Base-by-base conservation (phyloP, 2,113 vertebrate species). In the Dendrocopos noguchii region DNA sequence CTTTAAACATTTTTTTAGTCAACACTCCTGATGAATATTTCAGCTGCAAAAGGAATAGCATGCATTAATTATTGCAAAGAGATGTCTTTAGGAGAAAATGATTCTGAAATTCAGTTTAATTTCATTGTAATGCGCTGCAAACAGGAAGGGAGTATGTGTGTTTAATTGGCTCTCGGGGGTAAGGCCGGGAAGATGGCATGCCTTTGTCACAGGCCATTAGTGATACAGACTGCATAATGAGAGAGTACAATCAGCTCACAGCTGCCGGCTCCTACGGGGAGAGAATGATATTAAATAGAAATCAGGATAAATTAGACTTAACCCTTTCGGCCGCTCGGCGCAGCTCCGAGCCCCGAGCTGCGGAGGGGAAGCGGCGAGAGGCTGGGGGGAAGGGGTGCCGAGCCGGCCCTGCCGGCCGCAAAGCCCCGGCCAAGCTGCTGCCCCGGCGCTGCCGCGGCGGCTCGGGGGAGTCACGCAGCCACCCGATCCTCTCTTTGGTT, bases 141-240 rank as follows among this genome's bases (percentile, higher is more conserved):
- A 97, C 97, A 97, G 97, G 97, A 97, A 97, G 97, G 97, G 97
- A 97, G 97, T 95, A 75, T 97, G 96, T 96, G 97, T 96, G 97
- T 97, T 97, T 98, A 98, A 98, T 98, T 98, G 98, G 98, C 98
- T 99, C 98, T 98, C 97, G 97, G 98, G 98, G 98, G 98, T 98
- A 96, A 98, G 98, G 98, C 98, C 98, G 97, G 98, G 98, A 98
- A 98, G 97, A 98, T 98, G 97, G 97, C 98, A 97, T 95, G 98
- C 98, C 97, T 98, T 98, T 98, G 98, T 99, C 98, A 99, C 98
- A 99, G 98, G 98, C 98, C 98, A 98, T 99, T 99, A 99, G 98
- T 97, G 97, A 97, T 97, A 97, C 97, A 97, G 98, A 96, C 98
- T 98, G 98, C 97, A 96, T 98, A 98, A 99, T 98, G 98, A 98